Evolutionary conservation across 92 coral and sea anemone species (phyloP).

Genomic region (Pocillopora grandis): DNA sequence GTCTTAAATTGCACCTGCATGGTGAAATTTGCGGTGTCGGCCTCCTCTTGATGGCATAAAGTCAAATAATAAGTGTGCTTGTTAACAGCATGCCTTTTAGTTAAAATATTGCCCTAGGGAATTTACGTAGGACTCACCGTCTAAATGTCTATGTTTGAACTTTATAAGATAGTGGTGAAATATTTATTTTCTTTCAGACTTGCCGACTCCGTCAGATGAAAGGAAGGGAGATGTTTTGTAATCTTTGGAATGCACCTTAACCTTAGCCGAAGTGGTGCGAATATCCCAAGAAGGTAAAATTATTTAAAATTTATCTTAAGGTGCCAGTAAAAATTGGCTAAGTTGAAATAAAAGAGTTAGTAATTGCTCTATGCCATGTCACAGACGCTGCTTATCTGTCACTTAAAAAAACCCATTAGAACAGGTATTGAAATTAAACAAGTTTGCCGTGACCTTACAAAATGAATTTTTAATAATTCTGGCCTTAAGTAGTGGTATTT

Average conservation of each 20-base stretch:
- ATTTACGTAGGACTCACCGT: neutral
- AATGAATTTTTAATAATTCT: no score
- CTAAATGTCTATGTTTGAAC: neutral
- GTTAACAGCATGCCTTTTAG: constrained; percentile 9
- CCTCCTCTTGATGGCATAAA: neutral
- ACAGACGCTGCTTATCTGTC: no score
- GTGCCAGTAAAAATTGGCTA: neutral
- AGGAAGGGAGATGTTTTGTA: neutral
- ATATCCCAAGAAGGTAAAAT: neutral
- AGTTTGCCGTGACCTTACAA: no score
- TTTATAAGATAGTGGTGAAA: neutral
- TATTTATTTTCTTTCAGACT: neutral
- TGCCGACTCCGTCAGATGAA: no score
- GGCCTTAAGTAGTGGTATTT: no score
- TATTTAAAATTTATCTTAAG: neutral
- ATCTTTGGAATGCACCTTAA: neutral
- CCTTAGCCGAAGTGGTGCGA: neutral
- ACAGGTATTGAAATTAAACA: no score
- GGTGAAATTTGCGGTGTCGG: neutral
- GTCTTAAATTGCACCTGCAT: neutral
- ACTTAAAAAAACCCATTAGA: neutral
- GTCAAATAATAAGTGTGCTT: neutral
- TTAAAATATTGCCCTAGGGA: neutral
- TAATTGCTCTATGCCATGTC: neutral
- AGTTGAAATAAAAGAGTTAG: neutral